Base-by-base conservation (phyloP, 2,888 invertebrate genomes). In the Euclidia mi region DNA sequence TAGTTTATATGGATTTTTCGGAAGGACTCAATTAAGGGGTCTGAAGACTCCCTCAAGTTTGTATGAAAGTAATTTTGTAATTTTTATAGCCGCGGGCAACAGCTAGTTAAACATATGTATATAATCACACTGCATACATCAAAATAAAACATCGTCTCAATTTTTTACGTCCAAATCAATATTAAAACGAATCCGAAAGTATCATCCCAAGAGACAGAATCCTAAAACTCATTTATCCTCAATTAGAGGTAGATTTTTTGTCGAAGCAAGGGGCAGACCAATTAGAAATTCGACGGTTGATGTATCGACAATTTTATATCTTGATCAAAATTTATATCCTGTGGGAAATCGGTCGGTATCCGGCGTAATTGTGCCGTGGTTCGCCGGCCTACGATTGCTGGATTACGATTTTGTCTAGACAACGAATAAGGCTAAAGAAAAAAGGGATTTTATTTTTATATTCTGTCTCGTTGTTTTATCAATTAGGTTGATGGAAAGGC, bases 241-340 rank as follows among this genome's bases (percentile, higher is more conserved):
- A 74, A 63, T 66, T 57, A 64, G 58, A 57, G 57, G 60, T 44
- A 43, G 41, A 56, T 55, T 71, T 69, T 68, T 71, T 63, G 56
- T 42, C 46, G 28, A 61, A 70, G 67, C 56, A 57, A 64, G 47
- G 28, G 64, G 56, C 73, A 58, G 71, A 78, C 71, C 83, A 86
- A 85, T 86, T 84, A 85, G 78, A 71, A 56, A 46, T 32, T 46
- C 61, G 56, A 50, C 53, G 52, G 64, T 71, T 79, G 82, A 77
- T 78, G 84, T 82, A 86, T 85, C 81, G 84, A 76, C 80, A 79
- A 81, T 84, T 85, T 84, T 78, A 74, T 78, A 74, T 80, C 79
- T 81, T 77, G 78, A 78, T 79, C 80, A 78, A 79, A 84, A 80
- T 72, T 79, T 75, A 77, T 73, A 74, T 75, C 83, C 83, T 65